phyloP scores from a whole-genome alignment of 2,888 invertebrate genomes.

The Meloe dianella region DNA sequence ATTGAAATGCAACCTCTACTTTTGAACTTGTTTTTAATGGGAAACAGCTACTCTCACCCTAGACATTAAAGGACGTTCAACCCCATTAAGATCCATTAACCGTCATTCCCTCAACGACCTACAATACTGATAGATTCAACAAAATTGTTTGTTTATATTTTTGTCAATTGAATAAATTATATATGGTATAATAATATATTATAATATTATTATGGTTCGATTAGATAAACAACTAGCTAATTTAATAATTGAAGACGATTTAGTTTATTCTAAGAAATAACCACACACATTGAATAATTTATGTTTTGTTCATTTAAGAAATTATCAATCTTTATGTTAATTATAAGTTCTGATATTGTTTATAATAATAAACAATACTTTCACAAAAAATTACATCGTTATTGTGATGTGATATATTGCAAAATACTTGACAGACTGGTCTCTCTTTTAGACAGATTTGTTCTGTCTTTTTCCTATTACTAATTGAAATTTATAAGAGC shows the following conservation, averaged over 20 bases:
- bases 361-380: background rate
- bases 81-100: conserved; percentile 47
- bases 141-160: conserved; percentile 25
- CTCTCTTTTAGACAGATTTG: background rate
- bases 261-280: conserved; percentile 39
- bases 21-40: conserved; percentile 30
- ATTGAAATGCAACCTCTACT: conserved; percentile 41
- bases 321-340: conserved; percentile 5
- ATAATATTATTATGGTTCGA: conserved; percentile 27
- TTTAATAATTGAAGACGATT: conserved; percentile 45
- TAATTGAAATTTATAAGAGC: conserved; percentile 31
- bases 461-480: conserved; percentile 24
- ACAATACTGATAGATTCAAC: background rate
- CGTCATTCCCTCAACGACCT: conserved; percentile 16
- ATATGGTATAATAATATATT: background rate
- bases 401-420: conserved; percentile 3
- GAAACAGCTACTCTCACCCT: background rate
- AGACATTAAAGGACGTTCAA: conserved; percentile 48
- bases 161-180: conserved; percentile 24
- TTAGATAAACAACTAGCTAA: conserved; percentile 43
- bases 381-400: background rate
- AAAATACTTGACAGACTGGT: background rate
- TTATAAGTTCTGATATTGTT: conserved; percentile 8
- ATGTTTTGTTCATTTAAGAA: conserved; percentile 18
- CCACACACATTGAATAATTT: conserved; percentile 41